Evolutionary conservation across 2,113 vertebrate species (phyloP).

Genomic region (pig (Sus scrofa)): DNA sequence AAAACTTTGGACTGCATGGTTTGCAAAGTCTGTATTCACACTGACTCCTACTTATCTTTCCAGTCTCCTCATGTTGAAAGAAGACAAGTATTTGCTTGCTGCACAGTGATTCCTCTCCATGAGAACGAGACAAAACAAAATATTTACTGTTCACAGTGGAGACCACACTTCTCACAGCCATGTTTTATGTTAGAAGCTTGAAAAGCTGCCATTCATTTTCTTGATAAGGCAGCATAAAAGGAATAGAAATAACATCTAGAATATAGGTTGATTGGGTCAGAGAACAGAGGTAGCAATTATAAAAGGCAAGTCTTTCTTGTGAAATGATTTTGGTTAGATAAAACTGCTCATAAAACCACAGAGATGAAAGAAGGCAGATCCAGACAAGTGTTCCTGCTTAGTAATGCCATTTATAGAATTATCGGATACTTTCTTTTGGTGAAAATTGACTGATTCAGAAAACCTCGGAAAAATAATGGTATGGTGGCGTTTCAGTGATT

Average conservation of each 20-base stretch:
- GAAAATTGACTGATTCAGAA: constrained; percentile 9
- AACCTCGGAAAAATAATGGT: background rate
- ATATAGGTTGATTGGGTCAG: background rate
- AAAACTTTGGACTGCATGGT: background rate
- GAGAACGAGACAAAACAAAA: constrained; percentile 59
- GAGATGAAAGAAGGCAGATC: background rate
- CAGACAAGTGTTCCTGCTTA: background rate
- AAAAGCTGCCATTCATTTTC: constrained; percentile 43
- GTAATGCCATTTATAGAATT: background rate
- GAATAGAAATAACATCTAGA: background rate
- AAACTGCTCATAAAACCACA: constrained; percentile 59
- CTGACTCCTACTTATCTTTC: constrained; percentile 3
- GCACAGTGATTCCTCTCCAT: background rate
- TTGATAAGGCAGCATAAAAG: constrained; percentile 27
- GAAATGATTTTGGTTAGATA: constrained; percentile 54
- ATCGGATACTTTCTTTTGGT: background rate
- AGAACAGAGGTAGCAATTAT: constrained; percentile 34
- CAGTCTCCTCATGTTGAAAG: constrained; percentile 17
- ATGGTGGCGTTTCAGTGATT: background rate
- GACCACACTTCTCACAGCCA: constrained; percentile 18
- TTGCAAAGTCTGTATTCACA: background rate
- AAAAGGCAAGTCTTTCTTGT: background rate
- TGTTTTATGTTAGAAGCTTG: constrained; percentile 9
- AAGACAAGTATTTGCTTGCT: constrained; percentile 69
- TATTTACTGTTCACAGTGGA: background rate